Percentiles rank a stretch among this genome's conserved stretches.
Conservation (phyloP, 2,888 invertebrate genomes). For the Diarsia brunnea region DNA sequence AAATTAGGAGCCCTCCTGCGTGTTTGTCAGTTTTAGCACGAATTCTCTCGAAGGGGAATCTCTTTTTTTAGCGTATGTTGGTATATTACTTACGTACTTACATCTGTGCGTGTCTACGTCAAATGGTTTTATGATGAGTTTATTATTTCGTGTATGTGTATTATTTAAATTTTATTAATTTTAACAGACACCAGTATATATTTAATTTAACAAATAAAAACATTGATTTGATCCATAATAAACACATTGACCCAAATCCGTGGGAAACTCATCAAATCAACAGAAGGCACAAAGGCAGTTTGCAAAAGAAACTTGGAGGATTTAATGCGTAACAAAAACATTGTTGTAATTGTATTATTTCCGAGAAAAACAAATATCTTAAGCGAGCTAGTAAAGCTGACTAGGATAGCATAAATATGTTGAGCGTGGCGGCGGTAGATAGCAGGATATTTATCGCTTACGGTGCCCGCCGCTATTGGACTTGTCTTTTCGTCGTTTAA, state of each 20-base stretch:
- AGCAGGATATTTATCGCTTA: constrained; percentile 86
- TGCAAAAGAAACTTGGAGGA: constrained; percentile 49
- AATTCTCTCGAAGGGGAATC: constrained; percentile 67
- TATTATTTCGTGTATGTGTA: constrained; percentile 53
- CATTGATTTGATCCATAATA: neutral
- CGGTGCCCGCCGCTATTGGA: constrained; percentile 84
- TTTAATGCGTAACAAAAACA: constrained; percentile 58
- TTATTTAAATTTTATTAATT: constrained; percentile 15
- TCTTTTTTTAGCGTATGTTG: constrained; percentile 62
- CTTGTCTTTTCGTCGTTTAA: constrained; percentile 89
- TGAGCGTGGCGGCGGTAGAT: constrained; percentile 77
- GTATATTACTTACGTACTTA: constrained; percentile 64
- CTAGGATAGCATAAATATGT: constrained; percentile 81
- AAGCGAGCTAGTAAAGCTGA: constrained; percentile 76
- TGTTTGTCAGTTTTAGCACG: constrained; percentile 73
- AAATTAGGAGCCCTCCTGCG: constrained; percentile 77
- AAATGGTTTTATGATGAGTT: constrained; percentile 63
- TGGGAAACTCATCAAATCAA: constrained; percentile 43
- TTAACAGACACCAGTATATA: neutral
- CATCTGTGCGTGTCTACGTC: constrained; percentile 51
- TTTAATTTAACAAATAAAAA: constrained; percentile 1
- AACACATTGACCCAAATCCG: constrained; percentile 6
- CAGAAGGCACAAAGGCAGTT: constrained; percentile 36
- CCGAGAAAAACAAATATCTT: constrained; percentile 75
- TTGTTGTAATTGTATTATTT: constrained; percentile 63